A percentile compares a stretch with the other conserved stretches of the same genome.
Conservation (phyloP, 2,797 vertebrate genomes). For the Decapterus maruadsi region DNA sequence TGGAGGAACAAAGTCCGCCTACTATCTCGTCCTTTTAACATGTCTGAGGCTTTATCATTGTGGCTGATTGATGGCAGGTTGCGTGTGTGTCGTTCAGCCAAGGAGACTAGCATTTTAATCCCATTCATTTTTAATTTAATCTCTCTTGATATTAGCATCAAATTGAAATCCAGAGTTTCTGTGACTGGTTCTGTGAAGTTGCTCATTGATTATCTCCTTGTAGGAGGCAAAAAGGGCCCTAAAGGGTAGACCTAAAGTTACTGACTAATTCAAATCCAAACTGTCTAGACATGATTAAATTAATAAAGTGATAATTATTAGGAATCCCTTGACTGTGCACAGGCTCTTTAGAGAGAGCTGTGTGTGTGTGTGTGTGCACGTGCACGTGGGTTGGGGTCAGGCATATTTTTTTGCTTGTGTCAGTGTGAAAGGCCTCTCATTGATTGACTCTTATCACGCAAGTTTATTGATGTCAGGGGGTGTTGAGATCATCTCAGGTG, state of each 20-base stretch:
- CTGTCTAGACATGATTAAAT: too few relatives aligned
- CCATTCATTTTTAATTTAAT: constrained; percentile 25
- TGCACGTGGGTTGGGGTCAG: too few relatives aligned
- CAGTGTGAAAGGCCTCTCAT: not conserved
- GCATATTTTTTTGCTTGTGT: not conserved
- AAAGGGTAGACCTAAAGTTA: not conserved
- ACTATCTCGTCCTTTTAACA: constrained; percentile 66
- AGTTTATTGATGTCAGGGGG: too few relatives aligned
- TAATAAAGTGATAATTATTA: too few relatives aligned
- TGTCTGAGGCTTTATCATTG: constrained; percentile 39
- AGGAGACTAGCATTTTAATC: constrained; percentile 19
- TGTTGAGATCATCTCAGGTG: too few relatives aligned
- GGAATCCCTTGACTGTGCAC: too few relatives aligned
- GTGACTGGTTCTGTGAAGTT: not conserved
- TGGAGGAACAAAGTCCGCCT: constrained; percentile 82
- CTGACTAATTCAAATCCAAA: not conserved
- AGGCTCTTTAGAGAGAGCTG: too few relatives aligned
- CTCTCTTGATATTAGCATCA: not conserved
- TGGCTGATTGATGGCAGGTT: constrained; percentile 26
- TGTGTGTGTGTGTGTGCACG: too few relatives aligned
- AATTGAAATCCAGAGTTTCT: not conserved
- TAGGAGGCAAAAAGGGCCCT: not conserved
- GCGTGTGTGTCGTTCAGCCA: not conserved
- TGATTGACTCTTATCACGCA: not conserved
- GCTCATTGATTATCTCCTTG: not conserved